Evolutionary conservation across 2,113 vertebrate species (phyloP), one percentile per base, ranked within the genome.

Genomic region (Ardeotis arabs): DNA sequence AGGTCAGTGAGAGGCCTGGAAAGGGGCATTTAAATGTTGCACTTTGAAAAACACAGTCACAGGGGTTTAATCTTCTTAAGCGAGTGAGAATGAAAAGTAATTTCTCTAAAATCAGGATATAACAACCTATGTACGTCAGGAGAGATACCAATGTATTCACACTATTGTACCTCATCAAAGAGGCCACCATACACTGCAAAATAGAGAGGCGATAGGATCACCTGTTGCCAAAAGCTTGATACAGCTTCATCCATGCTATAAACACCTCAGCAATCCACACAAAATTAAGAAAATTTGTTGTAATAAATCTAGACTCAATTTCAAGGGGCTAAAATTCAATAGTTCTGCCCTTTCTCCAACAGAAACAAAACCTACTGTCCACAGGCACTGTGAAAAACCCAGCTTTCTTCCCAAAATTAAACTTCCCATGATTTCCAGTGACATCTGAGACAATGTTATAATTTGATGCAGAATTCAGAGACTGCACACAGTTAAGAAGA

Each of bases 21-120:
- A 92, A 76, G 53, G 47, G 62, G 20, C 45, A 92, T 91, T 90
- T 92, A 64, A 84, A 93, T 84, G 73, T 49, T 89, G 91, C 63
- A 39, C 64, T 91, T 67, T 70, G 76, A 70, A 91, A 91, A 93
- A 88, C 59, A 87, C 14, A 77, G 63, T 83, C 63, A 33, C 41
- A 56, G 59, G 80, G 59, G 41, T 84, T 95, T 93, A 68, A 68
- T 78, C 89, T 78, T 83, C 66, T 77, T 53, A 82, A 50, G 45
- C 44, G 31, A 2, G 3, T 41, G 66, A 84, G 70, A 95, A 95
- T 87, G 69, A 79, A 72, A 44, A 49, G 28, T 39, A 76, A 91
- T 90, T 95, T 81, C 49, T 73, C 87, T 76, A 55, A 74, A 84
- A 87, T 59, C 49, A 80, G 28, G 22, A 22, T 87, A 20, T 63